Evolutionary conservation across 1,140 invertebrate genomes (phyloP), one percentile per base, ranked within the genome.

Genomic region (Pogonus chalceus): DNA sequence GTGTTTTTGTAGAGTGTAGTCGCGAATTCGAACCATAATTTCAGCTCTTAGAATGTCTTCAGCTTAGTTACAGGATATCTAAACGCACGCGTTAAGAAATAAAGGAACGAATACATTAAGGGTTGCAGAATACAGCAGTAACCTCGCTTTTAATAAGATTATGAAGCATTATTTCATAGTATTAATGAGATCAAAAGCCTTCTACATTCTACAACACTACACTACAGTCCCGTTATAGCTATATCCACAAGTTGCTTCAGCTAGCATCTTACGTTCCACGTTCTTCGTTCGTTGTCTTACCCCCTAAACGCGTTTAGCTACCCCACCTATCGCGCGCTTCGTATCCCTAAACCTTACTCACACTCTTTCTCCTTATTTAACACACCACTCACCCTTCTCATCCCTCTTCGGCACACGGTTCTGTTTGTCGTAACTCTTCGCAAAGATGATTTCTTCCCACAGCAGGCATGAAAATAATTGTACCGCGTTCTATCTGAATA

Each of bases 161-260:
- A 78, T 76, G 72, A 73, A 74, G 69, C 69, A 78, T 79, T 79
- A 79, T 79, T 79, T 79, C 77, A 72, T 75, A 70, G 72, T 73
- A 74, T 75, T 77, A 76, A 77, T 76, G 75, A 76, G 72, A 76
- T 76, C 76, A 77, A 75, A 76, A 76, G 75, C 75, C 73, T 72
- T 73, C 68, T 66, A 62, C 63, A 64, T 66, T 59, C 59, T 62
- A 57, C 56, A 62, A 53, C 58, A 58, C 53, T 31, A 31, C 26
- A 14, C 26, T 31, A 31, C 14, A 31, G 14, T 14, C 26, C 14
- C 14, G n/a, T n/a, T n/a, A n/a, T n/a, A n/a, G n/a, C 26, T 31
- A 31, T 14, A 31, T 31, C 26, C 4, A 31, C 26, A 14, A 31
- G 26, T 31, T 31, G 26, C 14, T 7, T 14, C 26, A 31, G 26